Evolutionary conservation across 2,797 vertebrate species (phyloP).

Genomic region (Lateolabrax maculatus): DNA sequence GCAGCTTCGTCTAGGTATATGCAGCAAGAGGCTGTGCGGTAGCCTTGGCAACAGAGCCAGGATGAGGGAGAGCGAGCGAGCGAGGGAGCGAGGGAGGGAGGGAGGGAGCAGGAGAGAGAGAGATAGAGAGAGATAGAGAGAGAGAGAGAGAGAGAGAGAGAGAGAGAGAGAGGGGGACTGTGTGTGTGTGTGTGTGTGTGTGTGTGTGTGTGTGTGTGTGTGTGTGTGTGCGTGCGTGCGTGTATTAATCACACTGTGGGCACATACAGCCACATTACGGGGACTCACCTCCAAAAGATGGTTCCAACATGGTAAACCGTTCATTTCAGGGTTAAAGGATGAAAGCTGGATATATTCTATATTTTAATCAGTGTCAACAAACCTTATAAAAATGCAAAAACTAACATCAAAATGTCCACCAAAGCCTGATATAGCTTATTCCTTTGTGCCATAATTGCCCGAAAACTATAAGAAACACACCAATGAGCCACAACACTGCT

Average conservation of each 20-base stretch:
- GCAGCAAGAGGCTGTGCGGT: slow-evolving; percentile 87
- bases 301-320: slow-evolving; percentile 15
- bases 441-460: background rate
- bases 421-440: background rate
- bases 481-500: background rate
- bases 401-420: background rate
- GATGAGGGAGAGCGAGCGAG: slow-evolving; percentile 68
- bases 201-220: slow-evolving; percentile 18
- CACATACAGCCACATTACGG: slow-evolving; percentile 36
- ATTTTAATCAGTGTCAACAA: background rate
- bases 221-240: slow-evolving; percentile 31
- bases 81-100: slow-evolving; percentile 41
- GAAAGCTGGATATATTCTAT: background rate
- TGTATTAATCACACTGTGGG: slow-evolving; percentile 62
- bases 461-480: background rate
- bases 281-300: slow-evolving; percentile 32
- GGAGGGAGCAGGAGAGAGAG: too few relatives aligned
- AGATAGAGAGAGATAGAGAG: slow-evolving; percentile 41
- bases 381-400: slow-evolving; percentile 1
- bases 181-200: slow-evolving; percentile 18
- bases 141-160: slow-evolving; percentile 28
- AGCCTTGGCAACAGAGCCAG: slow-evolving; percentile 88
- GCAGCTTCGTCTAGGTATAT: slow-evolving; percentile 85
- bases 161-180: slow-evolving; percentile 31
- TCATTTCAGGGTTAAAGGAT: background rate